Evolutionary conservation across 2,888 invertebrate species (phyloP), one percentile per base, ranked within the genome.

Genomic region (Colostygia pectinataria): DNA sequence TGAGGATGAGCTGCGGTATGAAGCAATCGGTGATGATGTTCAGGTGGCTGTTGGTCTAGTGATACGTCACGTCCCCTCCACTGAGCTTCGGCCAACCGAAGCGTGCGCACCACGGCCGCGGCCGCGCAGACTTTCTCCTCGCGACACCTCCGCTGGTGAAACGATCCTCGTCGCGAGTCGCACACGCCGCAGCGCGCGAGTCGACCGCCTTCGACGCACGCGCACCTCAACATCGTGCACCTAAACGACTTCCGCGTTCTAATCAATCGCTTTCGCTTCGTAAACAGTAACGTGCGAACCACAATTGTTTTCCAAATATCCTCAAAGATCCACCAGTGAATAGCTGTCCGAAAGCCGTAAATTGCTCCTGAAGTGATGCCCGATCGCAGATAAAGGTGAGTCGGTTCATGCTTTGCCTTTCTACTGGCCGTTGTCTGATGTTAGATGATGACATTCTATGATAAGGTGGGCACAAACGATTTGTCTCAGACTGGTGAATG

Each of bases 111-210:
- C 87, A 88, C 84, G 86, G 87, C 83, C 90, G 37, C 84, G 86
- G 85, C 82, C 5, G 33, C 43, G 37, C 37, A 81, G 81, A 90
- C 90, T 91, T 91, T 91, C 90, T 90, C 90, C 85, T 87, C 84
- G 84, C 84, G 85, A 83, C 87, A 85, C 83, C 84, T 77, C 79
- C 65, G 66, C 70, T 69, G 77, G 82, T 80, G 85, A 82, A 81
- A 79, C 84, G 71, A 73, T 61, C 74, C 68, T 68, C 71, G 66
- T 61, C 69, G 75, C 67, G 84, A 85, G 83, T 84, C 80, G 79
- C 71, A 74, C 68, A 74, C 72, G 71, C 68, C 80, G 71, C 77
- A 73, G 85, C 84, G 83, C 77, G 80, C 83, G 79, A 79, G 80
- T 68, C 83, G 76, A 80, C 72, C 83, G 83, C 70, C 76, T 84